Evolutionary conservation across 1,140 invertebrate species (phyloP), one percentile per base, ranked within the genome.

Genomic region (Brachionus rubens): DNA sequence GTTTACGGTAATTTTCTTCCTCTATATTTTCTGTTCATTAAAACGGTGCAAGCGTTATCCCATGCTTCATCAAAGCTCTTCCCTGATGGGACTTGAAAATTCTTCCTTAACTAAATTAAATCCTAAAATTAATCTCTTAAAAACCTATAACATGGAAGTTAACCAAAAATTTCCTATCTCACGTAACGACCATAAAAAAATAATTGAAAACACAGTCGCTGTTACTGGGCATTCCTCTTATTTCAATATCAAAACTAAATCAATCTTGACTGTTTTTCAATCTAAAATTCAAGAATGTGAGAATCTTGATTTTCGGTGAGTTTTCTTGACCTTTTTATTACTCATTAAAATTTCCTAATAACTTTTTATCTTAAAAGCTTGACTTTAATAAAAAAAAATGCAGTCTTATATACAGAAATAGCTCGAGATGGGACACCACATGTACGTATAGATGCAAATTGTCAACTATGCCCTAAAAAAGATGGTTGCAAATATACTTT

Each of bases 361-460:
- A 33, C n/a, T 2, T 33, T 59, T 59, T 59, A 26, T 59, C 54
- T 16, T 56, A 33, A 12, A 59, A 59, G 54, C n/a, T 28, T 59
- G 14, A 59, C 19, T 59, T 59, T 59, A 59, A 59, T 59, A n/a
- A 36, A 33, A 59, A 59, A 59, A 59, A 59, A 59, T 59, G 54
- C 54, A 19, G 30, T 59, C 30, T 59, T 59, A 59, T 59, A 59
- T 36, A 59, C 54, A 36, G 54, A 59, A 59, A 30, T 33, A 12
- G 54, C 54, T 36, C 12, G 54, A 33, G 54, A 59, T 59, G 54
- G 54, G 7, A 59, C 54, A 10, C 28, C 54, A 59, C 54, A 59
- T 36, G 30, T 59, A 12, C 54, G 54, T 4, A 59, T 59, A 26
- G 54, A 36, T 59, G 54, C 54, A 10, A 59, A 59, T 59, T 59